Base-by-base conservation (phyloP, 1,140 invertebrate species). In the Neocloeon triangulifer region DNA sequence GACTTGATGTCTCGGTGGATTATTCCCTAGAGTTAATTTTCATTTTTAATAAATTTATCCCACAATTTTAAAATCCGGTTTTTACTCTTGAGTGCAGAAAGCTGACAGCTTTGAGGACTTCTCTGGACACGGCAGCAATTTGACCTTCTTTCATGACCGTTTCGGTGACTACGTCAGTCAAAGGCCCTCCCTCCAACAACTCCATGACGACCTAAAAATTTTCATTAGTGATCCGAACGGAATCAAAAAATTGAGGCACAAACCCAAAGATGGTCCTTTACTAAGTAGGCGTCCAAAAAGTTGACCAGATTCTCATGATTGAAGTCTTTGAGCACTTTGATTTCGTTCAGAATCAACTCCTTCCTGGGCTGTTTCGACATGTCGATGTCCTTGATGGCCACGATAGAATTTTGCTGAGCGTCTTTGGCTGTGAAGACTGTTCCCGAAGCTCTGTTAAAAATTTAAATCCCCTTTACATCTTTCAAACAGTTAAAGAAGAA, bases 81-180 rank as follows among this genome's bases (percentile, higher is more conserved):
- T 28, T 43, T 40, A 53, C 52, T 48, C 78, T 81, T 13, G 69
- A 69, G 51, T 95, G 89, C 12, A 95, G 56, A 51, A 92, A 97
- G 40, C 74, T 73, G 19, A 96, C 69, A 0, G 86, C 92, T 53
- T 88, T 77, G 2, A 96, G 57, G 20, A 86, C 85, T 58, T 96
- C 88, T 33, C 73, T 66, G 43, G 79, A 88, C 2, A 97, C 86
- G 12, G 86, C 86, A 9, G 92, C 88, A 31, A 97, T 97, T 51
- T 97, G 92, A 2, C 73, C 70, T 52, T 96, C 91, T 44, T 91
- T 86, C 86, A 97, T 94, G 9, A 94, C 71, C 1, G 89, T 92
- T 58, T 96, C 91, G 2, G 85, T 96, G 1, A 96, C 91, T 2
- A 97, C 88, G 54, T 97, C 89, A 0, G 92, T 98, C 3, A 98